Conservation (phyloP, 2,113 vertebrate species). For the Saccopteryx bilineata region DNA sequence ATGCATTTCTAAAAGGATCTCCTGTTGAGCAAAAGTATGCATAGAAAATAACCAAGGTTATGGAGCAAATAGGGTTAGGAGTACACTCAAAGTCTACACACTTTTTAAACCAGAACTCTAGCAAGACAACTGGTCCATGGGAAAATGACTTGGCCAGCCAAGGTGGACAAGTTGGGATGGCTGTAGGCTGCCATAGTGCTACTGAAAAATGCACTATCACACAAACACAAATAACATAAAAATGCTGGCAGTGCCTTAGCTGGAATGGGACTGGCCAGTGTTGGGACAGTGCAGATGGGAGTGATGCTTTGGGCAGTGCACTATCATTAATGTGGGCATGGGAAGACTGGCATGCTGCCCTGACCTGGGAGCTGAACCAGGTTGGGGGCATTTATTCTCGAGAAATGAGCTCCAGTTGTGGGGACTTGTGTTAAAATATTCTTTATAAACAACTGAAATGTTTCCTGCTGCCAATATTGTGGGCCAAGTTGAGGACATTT, state of each 20-base stretch:
- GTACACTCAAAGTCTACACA: neutral
- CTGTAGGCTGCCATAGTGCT: neutral
- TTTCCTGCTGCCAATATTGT: neutral
- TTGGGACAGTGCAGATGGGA: neutral
- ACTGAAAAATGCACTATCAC: neutral
- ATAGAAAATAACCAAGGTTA: neutral
- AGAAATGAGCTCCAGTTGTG: neutral
- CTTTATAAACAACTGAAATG: neutral
- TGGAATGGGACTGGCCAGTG: neutral
- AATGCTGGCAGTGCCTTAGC: neutral
- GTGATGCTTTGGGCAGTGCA: neutral
- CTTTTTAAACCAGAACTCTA: neutral
- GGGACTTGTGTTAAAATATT: neutral
- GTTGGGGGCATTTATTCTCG: too few relatives aligned
- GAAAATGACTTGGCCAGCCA: neutral
- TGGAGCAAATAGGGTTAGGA: neutral
- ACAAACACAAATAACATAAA: neutral
- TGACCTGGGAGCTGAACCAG: neutral
- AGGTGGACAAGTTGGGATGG: too few relatives aligned
- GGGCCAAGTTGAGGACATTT: neutral
- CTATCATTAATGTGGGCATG: neutral
- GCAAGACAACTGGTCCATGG: neutral
- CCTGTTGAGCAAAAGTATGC: neutral
- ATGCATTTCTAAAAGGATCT: neutral
- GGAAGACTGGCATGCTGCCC: neutral